Base-by-base conservation (phyloP, 2,888 invertebrate species). In the Steinernema scapterisci region DNA sequence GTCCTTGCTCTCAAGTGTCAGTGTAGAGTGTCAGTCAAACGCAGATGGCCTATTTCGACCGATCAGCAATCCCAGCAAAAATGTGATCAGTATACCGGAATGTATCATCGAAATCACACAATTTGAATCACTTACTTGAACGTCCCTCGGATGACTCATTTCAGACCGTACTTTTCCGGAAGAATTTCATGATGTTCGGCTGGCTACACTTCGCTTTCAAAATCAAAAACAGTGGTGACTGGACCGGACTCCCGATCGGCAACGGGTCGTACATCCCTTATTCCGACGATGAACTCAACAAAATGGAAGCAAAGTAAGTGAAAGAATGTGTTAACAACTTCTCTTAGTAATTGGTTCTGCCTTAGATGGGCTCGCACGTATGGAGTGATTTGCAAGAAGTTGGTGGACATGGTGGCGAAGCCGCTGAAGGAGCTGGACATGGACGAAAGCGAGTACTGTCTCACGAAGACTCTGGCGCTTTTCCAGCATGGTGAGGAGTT, bases 161-260 rank as follows among this genome's bases (percentile, higher is more conserved):
- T 70, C 76, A 83, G 78, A 82, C 82, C 38, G 74, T 78, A 0
- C 79, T 83, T 9, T 83, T 83, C 79, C 82, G 82, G 70, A 81
- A 83, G 54, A 83, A 83, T 73, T 83, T 82, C 73, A 82, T 81
- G 82, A 79, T 81, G 23, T 83, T 83, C 74, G 83, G 82, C 43
- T 83, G 83, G 83, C 79, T 83, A 19, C 82, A 81, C 21, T 81
- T 80, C 51, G 79, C 80, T 25, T 83, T 80, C 75, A 79, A 82
- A 21, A 48, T 71, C 1, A 63, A 63, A 63, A 63, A 63, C 63
- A 63, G 25, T 31, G 63, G 63, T 11, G 63, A 63, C 63, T 63
- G 63, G 9, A 43, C 63, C 9, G 83, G 83, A 63, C 76, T 82
- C 7, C 79, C 83, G 5, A 72, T 83, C 54, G 83, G 83, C 27